Evolutionary conservation across 2,113 vertebrate genomes (phyloP).

Genomic region (Tricholaema leucomelas): DNA sequence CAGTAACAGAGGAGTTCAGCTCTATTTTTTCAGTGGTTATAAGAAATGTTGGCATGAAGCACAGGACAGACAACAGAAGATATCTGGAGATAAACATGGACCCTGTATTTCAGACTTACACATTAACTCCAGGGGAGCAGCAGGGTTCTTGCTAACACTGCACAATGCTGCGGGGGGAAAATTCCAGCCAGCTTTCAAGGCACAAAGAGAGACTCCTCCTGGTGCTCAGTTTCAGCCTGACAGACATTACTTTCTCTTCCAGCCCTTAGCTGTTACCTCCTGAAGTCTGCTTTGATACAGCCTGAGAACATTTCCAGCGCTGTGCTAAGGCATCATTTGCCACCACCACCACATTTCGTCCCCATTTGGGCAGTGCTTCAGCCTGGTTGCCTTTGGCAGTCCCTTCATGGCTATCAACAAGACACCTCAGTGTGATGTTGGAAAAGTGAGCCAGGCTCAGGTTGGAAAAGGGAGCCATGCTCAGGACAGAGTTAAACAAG

Average conservation of each 20-base stretch:
- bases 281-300: not conserved
- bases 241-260: not conserved
- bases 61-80: slow-evolving; percentile 67
- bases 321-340: not conserved
- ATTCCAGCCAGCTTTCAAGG: slow-evolving; percentile 28
- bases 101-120: slow-evolving; percentile 64
- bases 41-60: slow-evolving; percentile 52
- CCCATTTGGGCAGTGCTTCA: not conserved
- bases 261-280: not conserved
- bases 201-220: not conserved
- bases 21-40: slow-evolving; percentile 22
- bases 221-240: not conserved
- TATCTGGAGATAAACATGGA: slow-evolving; percentile 75
- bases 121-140: slow-evolving; percentile 57
- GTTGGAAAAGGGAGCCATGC: not conserved
- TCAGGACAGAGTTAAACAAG: not conserved
- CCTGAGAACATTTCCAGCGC: not conserved
- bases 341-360: not conserved
- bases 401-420: not conserved
- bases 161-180: slow-evolving; percentile 46
- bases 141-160: slow-evolving; percentile 55
- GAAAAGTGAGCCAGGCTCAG: too few species aligned
- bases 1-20: not conserved
- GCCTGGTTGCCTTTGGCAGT: not conserved
- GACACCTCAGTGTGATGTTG: rapidly evolving